Conservation (phyloP, 2,888 invertebrate genomes). For the Sturmia bella region DNA sequence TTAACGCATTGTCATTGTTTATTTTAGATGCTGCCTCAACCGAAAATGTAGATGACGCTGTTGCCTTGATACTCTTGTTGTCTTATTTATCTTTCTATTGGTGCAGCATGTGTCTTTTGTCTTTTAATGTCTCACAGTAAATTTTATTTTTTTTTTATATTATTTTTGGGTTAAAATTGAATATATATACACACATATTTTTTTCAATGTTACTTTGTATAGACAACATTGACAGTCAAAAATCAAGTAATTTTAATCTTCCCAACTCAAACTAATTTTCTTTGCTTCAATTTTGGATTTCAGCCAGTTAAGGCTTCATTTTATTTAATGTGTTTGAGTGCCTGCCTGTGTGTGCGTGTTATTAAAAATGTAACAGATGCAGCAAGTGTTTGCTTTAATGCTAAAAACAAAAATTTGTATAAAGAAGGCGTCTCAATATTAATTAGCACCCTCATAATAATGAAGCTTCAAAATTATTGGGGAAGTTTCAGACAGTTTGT, state of each 20-base stretch:
- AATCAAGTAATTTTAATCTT: conserved; percentile 27
- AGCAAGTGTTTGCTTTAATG: conserved; percentile 57
- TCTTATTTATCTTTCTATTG: conserved; percentile 24
- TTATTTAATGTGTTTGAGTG: conserved; percentile 2
- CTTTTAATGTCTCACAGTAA: conserved; percentile 44
- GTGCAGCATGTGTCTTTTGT: conserved; percentile 63
- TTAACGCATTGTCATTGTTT: conserved; percentile 61
- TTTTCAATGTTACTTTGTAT: conserved; percentile 11
- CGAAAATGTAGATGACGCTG: conserved; percentile 2
- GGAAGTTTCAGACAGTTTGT: conserved; percentile 6
- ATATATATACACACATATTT: neutral
- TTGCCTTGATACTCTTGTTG: conserved; percentile 4
- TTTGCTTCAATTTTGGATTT: neutral
- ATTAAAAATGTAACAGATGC: conserved; percentile 66
- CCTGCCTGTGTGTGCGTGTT: neutral
- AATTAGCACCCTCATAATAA: conserved; percentile 65
- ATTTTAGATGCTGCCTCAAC: conserved; percentile 26
- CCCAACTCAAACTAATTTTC: conserved; percentile 1
- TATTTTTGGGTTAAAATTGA: conserved; percentile 4
- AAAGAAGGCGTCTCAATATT: conserved; percentile 61
- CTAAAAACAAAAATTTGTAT: neutral
- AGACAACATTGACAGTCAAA: conserved; percentile 45
- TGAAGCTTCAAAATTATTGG: conserved; percentile 46
- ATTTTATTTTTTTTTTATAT: conserved; percentile 3
- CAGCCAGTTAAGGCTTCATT: conserved; percentile 45